Percentiles rank a stretch among this genome's conserved stretches.
Evolutionary conservation across 2,888 invertebrate genomes (phyloP).

Genomic region (Steinernema carpocapsae): DNA sequence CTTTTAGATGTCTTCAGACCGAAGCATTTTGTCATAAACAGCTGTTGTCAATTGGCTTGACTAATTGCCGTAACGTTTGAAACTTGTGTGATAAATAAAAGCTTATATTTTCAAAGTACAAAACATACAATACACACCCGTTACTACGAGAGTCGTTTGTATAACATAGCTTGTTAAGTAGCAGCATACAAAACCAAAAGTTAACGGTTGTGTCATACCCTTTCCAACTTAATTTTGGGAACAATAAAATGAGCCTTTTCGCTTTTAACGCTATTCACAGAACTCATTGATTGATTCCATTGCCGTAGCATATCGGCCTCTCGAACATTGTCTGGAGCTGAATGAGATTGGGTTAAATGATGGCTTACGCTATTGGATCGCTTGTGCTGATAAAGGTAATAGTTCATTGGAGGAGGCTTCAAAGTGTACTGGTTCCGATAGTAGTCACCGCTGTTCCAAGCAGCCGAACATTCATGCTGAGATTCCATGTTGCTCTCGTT

Average conservation of each 20-base stretch:
- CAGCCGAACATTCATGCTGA: background rate
- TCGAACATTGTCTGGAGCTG: background rate
- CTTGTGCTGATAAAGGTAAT: background rate
- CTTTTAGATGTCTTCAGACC: too few relatives aligned
- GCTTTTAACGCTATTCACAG: background rate
- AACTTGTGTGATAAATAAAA: too few relatives aligned
- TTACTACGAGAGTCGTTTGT: too few relatives aligned
- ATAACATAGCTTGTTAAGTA: too few relatives aligned
- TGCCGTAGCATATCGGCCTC: background rate
- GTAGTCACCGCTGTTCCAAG: background rate
- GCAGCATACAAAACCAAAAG: background rate
- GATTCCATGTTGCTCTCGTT: constrained; percentile 5
- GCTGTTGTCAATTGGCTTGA: too few relatives aligned
- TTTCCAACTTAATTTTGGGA: constrained; percentile 19
- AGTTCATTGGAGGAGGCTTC: constrained; percentile 15
- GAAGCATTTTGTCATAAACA: too few relatives aligned
- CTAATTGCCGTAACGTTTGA: too few relatives aligned
- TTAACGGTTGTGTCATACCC: background rate
- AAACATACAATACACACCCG: too few relatives aligned
- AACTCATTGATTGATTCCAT: constrained; percentile 17
- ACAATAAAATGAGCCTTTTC: constrained; percentile 18
- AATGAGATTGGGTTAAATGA: background rate
- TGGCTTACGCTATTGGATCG: background rate
- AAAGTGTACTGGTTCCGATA: constrained; percentile 3
- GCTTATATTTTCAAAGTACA: too few relatives aligned